Percentiles rank a stretch among this genome's conserved stretches.
These are phyloP conservation scores for Sarcophaga variegata DNA, from an alignment of 2,888 invertebrate species.

Conservation along the genomic window DNA sequence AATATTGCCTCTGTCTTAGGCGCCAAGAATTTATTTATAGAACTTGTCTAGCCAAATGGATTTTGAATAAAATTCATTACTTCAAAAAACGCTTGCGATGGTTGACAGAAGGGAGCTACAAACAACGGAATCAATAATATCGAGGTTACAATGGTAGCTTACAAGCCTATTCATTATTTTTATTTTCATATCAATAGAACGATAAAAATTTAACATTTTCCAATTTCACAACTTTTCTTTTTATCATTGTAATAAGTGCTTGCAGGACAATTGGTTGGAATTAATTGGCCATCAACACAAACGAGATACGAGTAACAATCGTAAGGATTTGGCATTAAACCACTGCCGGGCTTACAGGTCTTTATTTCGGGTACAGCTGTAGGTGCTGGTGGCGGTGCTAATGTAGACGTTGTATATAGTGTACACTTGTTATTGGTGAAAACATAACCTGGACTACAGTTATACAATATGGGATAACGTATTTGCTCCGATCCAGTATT, in stretches of 20 bases:
- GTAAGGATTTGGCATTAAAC: slow-evolving; percentile 36
- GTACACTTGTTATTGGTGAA: slow-evolving; percentile 73
- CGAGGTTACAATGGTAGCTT: no score
- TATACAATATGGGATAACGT: slow-evolving; percentile 76
- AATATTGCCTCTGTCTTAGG: no score
- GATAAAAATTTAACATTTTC: slow-evolving; percentile 46
- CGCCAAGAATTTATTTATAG: no score
- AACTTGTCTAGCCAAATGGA: no score
- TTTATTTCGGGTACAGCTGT: slow-evolving; percentile 13
- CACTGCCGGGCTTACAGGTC: slow-evolving; percentile 40
- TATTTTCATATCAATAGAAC: no score
- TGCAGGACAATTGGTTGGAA: slow-evolving; percentile 57
- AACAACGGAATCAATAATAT: no score
- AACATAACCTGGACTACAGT: slow-evolving; percentile 72
- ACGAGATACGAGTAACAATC: slow-evolving; percentile 60
- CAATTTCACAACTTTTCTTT: slow-evolving; percentile 64
- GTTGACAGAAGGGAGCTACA: no score
- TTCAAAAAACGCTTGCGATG: no score
- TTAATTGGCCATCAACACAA: slow-evolving; percentile 61
- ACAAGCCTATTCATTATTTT: no score
- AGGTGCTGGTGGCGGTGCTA: neutral
- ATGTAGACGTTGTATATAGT: neutral
- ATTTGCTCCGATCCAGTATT: slow-evolving; percentile 40
- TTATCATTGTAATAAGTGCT: slow-evolving; percentile 70
- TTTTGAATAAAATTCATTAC: no score